phyloP scores from a whole-genome alignment of 2,113 vertebrate species.

The Burhinus bistriatus region DNA sequence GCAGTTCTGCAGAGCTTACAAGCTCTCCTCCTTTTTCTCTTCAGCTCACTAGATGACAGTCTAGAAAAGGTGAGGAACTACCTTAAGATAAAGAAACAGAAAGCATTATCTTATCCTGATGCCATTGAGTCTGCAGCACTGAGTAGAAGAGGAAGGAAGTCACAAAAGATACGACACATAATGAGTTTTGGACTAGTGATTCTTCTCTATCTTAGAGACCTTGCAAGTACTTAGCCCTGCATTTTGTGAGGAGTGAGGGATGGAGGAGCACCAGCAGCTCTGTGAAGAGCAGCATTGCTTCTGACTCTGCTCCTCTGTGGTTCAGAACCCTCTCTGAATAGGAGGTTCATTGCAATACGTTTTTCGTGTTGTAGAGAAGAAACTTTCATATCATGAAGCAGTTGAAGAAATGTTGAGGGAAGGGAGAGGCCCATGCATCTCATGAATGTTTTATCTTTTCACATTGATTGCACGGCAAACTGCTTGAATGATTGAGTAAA shows the following conservation, averaged over 20 bases:
- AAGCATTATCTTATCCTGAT: background rate
- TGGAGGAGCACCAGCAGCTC: background rate
- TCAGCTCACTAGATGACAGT: background rate
- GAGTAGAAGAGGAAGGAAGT: background rate
- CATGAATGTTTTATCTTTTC: background rate
- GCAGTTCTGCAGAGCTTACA: background rate
- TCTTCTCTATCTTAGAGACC: background rate
- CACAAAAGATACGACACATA: background rate
- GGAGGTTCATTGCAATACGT: background rate
- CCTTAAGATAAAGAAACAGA: background rate
- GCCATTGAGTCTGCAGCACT: background rate
- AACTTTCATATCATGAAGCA: background rate
- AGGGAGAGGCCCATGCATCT: background rate
- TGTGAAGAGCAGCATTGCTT: background rate
- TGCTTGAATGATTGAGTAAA: background rate
- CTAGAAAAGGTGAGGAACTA: background rate
- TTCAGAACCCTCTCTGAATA: background rate
- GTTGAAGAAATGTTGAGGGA: background rate
- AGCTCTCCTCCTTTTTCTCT: background rate
- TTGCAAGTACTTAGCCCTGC: background rate
- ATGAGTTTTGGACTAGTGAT: background rate
- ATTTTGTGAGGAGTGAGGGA: background rate
- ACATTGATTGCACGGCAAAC: background rate
- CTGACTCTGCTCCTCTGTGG: background rate
- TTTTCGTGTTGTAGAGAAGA: background rate